These are phyloP conservation scores for Xanthia icteritia DNA, from an alignment of 2,888 invertebrate species.

Conservation along the genomic window DNA sequence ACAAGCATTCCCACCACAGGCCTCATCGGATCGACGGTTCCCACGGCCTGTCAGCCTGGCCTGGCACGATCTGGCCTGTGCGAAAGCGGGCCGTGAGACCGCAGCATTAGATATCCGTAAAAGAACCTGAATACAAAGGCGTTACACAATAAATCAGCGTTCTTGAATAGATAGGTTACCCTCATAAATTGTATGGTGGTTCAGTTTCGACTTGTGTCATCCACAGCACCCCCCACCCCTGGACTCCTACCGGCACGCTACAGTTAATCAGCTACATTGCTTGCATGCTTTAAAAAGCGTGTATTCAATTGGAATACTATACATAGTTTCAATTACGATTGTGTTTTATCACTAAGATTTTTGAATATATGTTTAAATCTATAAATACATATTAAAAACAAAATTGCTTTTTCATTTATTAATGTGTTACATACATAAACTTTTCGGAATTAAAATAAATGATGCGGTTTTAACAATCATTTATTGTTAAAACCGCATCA, in stretches of 20 bases:
- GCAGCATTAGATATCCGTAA: background rate
- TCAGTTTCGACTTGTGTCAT: conserved; percentile 16
- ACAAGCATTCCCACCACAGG: too few species aligned
- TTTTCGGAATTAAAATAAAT: too few species aligned
- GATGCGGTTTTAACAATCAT: too few species aligned
- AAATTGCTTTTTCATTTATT: too few species aligned
- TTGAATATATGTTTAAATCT: background rate
- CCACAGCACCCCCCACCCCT: conserved; percentile 6
- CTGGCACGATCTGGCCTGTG: too few species aligned
- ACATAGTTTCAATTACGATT: conserved; percentile 1
- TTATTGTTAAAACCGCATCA: too few species aligned
- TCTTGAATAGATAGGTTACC: conserved; percentile 8
- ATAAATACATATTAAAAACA: background rate
- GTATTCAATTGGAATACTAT: conserved; percentile 4
- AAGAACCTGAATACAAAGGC: background rate
- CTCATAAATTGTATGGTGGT: conserved; percentile 21
- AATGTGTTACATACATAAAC: too few species aligned
- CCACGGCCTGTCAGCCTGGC: too few species aligned
- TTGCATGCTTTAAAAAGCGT: background rate
- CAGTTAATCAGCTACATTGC: conserved; percentile 39
- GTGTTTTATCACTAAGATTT: background rate
- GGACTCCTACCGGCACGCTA: background rate
- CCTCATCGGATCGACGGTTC: too few species aligned
- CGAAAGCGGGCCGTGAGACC: too few species aligned
- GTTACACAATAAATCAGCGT: conserved; percentile 12